These are phyloP conservation scores for Penaeus vannamei DNA, from an alignment of 1,140 invertebrate species.

Conservation along the genomic window DNA sequence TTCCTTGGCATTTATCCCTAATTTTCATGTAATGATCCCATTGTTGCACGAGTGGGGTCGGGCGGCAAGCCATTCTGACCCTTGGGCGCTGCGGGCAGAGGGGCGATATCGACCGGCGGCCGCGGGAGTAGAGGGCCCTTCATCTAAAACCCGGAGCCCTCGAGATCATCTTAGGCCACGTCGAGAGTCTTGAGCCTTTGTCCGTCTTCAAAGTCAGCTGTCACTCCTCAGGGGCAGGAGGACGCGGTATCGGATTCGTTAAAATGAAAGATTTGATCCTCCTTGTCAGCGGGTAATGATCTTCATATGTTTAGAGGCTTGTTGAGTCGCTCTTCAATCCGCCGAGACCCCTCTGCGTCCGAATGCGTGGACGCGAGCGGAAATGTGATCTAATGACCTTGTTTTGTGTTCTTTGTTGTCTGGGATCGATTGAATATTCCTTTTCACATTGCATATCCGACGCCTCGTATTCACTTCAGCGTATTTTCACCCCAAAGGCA, in stretches of 20 bases:
- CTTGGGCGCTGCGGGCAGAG: background rate
- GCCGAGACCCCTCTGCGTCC: slow-evolving; percentile 7
- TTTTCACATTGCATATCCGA: no score
- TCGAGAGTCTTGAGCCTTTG: slow-evolving; percentile 41
- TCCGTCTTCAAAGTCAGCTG: slow-evolving; percentile 41
- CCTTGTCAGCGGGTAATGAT: slow-evolving; percentile 55
- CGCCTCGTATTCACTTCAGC: no score
- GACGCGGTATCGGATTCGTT: slow-evolving; percentile 56
- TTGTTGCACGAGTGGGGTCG: slow-evolving; percentile 36
- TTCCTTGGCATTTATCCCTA: slow-evolving; percentile 52
- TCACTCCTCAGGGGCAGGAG: slow-evolving; percentile 38
- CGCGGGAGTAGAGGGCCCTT: slow-evolving; percentile 4
- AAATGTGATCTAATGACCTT: background rate
- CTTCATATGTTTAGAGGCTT: slow-evolving; percentile 39
- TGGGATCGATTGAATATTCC: background rate
- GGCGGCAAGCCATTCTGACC: slow-evolving; percentile 6
- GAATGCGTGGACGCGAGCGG: slow-evolving; percentile 14
- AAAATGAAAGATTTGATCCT: slow-evolving; percentile 59
- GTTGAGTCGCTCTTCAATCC: slow-evolving; percentile 25
- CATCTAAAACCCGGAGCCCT: slow-evolving; percentile 34
- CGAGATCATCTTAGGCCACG: slow-evolving; percentile 38
- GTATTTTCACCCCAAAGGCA: no score
- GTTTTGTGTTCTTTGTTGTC: background rate
- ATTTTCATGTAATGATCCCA: slow-evolving; percentile 50
- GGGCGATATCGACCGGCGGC: slow-evolving; percentile 30